These are phyloP conservation scores for Dexiosoma caninum DNA, from an alignment of 2,888 invertebrate genomes.

Conservation along the genomic window DNA sequence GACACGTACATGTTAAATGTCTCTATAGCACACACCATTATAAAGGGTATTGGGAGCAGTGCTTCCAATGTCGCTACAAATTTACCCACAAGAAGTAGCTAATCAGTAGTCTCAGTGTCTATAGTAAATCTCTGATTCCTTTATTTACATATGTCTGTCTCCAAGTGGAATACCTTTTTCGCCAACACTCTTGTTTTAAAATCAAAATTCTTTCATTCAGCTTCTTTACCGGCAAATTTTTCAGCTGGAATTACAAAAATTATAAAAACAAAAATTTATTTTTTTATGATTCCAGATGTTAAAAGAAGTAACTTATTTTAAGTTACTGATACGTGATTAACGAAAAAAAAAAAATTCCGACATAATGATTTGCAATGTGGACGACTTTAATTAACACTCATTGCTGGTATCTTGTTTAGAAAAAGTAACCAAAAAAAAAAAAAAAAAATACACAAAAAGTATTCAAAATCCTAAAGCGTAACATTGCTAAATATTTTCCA, in stretches of 20 bases:
- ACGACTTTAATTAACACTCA: constrained; percentile 19
- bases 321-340: background rate
- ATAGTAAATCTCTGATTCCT: too few relatives aligned
- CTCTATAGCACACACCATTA: too few relatives aligned
- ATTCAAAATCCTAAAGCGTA: constrained; percentile 48
- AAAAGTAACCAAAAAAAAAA: background rate
- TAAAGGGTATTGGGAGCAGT: too few relatives aligned
- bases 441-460: constrained; percentile 11
- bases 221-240: too few relatives aligned
- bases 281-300: constrained; percentile 29
- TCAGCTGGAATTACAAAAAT: background rate
- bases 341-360: background rate
- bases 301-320: constrained; percentile 3
- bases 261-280: background rate
- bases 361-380: constrained; percentile 8
- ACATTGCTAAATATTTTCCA: constrained; percentile 47
- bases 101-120: too few relatives aligned
- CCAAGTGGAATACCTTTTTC: background rate
- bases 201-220: too few relatives aligned
- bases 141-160: too few relatives aligned
- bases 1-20: too few relatives aligned
- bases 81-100: too few relatives aligned
- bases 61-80: too few relatives aligned
- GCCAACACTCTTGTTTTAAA: background rate
- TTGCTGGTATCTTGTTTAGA: constrained; percentile 21